Base-by-base conservation (phyloP, 2,888 invertebrate species). In the Agrotis puta region DNA sequence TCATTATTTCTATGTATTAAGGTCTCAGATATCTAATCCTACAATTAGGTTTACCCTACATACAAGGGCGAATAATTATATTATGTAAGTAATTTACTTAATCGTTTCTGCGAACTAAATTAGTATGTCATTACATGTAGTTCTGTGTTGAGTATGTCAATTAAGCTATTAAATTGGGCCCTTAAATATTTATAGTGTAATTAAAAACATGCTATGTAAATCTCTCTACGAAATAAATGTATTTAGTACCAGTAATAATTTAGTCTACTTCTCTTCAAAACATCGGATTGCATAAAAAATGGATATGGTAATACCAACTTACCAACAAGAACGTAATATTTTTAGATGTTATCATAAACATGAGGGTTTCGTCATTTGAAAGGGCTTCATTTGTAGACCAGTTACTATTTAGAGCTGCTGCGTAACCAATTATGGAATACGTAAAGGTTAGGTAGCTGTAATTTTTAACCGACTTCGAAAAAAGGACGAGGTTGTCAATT, bases 41-140 rank as follows among this genome's bases (percentile, higher is more conserved):
- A 22, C 18, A 14, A 53, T 54, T 43, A 56, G 9, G 14, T 4
- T 39, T 74, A 47, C n/a, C 56, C 63, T 70, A 50, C 61, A 27
- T 45, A 77, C 18, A 51, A 56, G 24, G 45, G 7, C 20, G 20
- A 63, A 51, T 47, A 27, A 45, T 18, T 43, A 43, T 24, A 39
- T 56, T 43, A 74, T 43, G 20, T 63, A 43, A 74, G 20, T 63
- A 43, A 74, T 63, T 51, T 77, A 77, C 9, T 22, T 62, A 70
- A 24, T 61, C 22, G 39, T 39, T 20, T 39, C 18, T 24, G 13
- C 2, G 45, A n/a, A 61, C 22, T 3, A 20, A 54, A 59, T 43
- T 43, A 33, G 9, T 69, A 20, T 62, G 56, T 57, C 56, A 27
- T 48, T 73, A 74, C 43, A 64, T 48, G 22, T 66, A 74, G 27